phyloP scores from a whole-genome alignment of 2,888 invertebrate species.

The Cerastis leucographa region DNA sequence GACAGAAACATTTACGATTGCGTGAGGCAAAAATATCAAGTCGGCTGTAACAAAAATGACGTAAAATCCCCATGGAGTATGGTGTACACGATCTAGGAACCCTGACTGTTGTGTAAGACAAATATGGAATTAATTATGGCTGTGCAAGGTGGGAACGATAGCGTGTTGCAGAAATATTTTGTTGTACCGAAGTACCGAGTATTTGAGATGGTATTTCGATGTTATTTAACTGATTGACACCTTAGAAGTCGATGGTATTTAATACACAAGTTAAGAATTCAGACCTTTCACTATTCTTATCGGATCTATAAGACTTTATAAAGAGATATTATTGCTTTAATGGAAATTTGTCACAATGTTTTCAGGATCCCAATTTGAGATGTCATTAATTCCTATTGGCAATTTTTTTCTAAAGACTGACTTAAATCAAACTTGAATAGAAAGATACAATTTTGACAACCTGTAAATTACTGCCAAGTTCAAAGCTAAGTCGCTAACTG shows the following conservation, averaged over 20 bases:
- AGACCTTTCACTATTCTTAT: too few species aligned
- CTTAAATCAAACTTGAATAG: not conserved
- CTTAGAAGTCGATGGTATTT: too few species aligned
- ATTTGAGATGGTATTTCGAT: not conserved
- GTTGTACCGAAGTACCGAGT: not conserved
- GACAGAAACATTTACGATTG: constrained; percentile 45
- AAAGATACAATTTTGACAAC: too few species aligned
- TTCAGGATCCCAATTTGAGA: too few species aligned
- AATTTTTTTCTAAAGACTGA: not conserved
- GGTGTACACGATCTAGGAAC: constrained; percentile 68
- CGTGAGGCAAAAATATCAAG: constrained; percentile 58
- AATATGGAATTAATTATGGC: constrained; percentile 71
- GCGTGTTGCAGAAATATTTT: constrained; percentile 37
- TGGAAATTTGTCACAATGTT: too few species aligned
- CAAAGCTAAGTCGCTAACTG: constrained; percentile 35
- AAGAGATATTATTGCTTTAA: too few species aligned
- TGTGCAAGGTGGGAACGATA: constrained; percentile 37
- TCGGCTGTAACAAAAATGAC: constrained; percentile 69
- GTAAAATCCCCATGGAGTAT: constrained; percentile 70
- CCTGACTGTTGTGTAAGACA: constrained; percentile 64
- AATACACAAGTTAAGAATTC: too few species aligned
- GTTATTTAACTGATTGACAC: too few species aligned
- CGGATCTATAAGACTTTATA: too few species aligned
- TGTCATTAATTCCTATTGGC: too few species aligned
- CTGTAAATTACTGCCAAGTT: not conserved